Evolutionary conservation across 1,140 invertebrate genomes (phyloP).

Genomic region (Trichonephila clavata): DNA sequence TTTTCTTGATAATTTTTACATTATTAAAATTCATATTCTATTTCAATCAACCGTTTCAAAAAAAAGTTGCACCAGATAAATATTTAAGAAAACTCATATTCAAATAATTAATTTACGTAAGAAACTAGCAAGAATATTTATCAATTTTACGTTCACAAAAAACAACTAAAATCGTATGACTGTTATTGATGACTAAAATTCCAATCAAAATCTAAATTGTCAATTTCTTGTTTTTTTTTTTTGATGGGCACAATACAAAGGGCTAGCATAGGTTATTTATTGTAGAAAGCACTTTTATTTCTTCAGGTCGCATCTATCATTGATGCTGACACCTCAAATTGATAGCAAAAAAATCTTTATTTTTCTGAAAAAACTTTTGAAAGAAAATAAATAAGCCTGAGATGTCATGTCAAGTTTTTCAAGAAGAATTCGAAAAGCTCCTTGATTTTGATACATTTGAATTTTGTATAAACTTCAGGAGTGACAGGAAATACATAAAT

Average conservation of each 20-base stretch:
- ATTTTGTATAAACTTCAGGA: slow-evolving; percentile 24
- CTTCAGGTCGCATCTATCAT: slow-evolving; percentile 58
- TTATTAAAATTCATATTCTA: too few relatives aligned
- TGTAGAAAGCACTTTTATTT: slow-evolving; percentile 55
- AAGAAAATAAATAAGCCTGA: slow-evolving; percentile 17
- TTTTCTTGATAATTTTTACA: too few relatives aligned
- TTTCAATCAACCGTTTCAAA: too few relatives aligned
- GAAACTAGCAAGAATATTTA: background rate
- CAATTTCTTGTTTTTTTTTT: slow-evolving; percentile 61
- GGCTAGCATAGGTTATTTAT: slow-evolving; percentile 26
- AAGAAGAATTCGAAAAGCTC: slow-evolving; percentile 19
- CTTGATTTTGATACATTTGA: slow-evolving; percentile 11
- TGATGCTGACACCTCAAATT: slow-evolving; percentile 37
- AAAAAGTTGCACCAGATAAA: background rate
- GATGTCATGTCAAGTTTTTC: slow-evolving; percentile 40
- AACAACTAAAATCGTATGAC: slow-evolving; percentile 15
- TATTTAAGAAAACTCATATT: background rate
- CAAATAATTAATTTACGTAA: background rate
- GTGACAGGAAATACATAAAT: background rate
- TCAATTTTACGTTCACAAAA: background rate
- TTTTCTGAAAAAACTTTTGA: background rate
- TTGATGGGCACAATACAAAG: slow-evolving; percentile 62
- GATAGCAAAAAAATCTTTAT: slow-evolving; percentile 50
- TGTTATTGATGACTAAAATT: slow-evolving; percentile 60
- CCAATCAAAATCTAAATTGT: slow-evolving; percentile 52